These are phyloP conservation scores for Bibio marci DNA, from an alignment of 2,888 invertebrate genomes.

Conservation along the genomic window DNA sequence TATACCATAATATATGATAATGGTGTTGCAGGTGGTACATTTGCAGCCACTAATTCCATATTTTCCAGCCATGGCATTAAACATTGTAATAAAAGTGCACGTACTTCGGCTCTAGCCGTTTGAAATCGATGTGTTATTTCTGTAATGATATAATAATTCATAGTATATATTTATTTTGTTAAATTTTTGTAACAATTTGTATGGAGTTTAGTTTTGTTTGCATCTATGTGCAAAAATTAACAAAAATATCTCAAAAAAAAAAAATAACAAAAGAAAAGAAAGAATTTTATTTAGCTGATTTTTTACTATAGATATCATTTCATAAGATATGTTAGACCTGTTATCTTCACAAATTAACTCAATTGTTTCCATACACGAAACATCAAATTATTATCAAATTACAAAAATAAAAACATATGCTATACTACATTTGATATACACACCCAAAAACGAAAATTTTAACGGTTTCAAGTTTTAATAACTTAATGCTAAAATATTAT, in stretches of 20 bases:
- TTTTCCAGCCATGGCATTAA: constrained; percentile 95
- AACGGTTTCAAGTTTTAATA: no score
- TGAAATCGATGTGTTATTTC: constrained; percentile 96
- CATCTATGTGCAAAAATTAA: not conserved
- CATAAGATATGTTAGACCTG: no score
- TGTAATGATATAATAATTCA: constrained; percentile 29
- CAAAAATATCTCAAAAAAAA: not conserved
- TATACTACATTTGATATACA: no score
- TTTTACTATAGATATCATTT: no score
- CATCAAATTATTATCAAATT: no score
- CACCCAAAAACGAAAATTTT: no score
- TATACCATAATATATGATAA: constrained; percentile 67
- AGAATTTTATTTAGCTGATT: no score
- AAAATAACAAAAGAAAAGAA: no score
- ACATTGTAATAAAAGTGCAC: constrained; percentile 80
- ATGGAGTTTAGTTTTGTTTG: not conserved
- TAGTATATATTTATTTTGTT: constrained; percentile 5
- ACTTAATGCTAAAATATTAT: no score
- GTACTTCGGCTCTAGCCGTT: constrained; percentile 83
- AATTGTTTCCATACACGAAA: no score
- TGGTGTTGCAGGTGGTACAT: constrained; percentile 79
- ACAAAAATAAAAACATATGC: no score
- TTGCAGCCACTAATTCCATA: constrained; percentile 95
- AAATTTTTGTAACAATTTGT: not conserved
- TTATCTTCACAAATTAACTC: no score